A percentile compares a stretch with the other conserved stretches of the same genome.
phyloP scores from a whole-genome alignment of 2,888 invertebrate species.

The Anarsia innoxiella region DNA sequence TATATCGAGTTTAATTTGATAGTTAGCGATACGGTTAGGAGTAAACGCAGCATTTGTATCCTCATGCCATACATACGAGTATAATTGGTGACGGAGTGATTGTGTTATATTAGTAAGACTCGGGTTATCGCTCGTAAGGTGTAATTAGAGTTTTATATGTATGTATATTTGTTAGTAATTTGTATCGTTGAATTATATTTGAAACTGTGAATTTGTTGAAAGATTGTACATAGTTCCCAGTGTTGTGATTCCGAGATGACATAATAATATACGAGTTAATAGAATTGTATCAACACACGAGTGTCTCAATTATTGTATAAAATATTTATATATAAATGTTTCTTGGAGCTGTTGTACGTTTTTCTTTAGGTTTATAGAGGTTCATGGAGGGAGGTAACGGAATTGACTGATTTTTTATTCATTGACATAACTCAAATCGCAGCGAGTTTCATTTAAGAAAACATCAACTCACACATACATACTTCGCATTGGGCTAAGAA shows the following conservation, averaged over 20 bases:
- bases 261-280: slow-evolving; percentile 31
- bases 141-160: slow-evolving; percentile 46
- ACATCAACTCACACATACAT: too few species aligned
- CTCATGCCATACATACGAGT: slow-evolving; percentile 16
- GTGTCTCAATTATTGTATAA: slow-evolving; percentile 34
- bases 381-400: slow-evolving; percentile 33
- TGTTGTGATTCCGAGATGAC: slow-evolving; percentile 59
- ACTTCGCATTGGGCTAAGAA: too few species aligned
- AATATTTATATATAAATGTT: slow-evolving; percentile 27
- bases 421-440: slow-evolving; percentile 8
- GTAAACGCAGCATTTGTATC: slow-evolving; percentile 17
- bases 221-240: slow-evolving; percentile 60
- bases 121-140: slow-evolving; percentile 28
- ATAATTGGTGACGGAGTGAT: slow-evolving; percentile 16
- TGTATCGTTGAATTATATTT: slow-evolving; percentile 31
- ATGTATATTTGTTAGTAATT: slow-evolving; percentile 59
- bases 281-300: slow-evolving; percentile 23
- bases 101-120: slow-evolving; percentile 21
- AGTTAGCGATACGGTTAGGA: slow-evolving; percentile 6
- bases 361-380: slow-evolving; percentile 31
- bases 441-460: too few species aligned
- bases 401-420: slow-evolving; percentile 53
- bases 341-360: slow-evolving; percentile 36
- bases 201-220: slow-evolving; percentile 31
- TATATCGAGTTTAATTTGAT: slow-evolving; percentile 1